Base-by-base conservation (phyloP, 2,888 invertebrate species). In the Polydrusus pterygomalis region DNA sequence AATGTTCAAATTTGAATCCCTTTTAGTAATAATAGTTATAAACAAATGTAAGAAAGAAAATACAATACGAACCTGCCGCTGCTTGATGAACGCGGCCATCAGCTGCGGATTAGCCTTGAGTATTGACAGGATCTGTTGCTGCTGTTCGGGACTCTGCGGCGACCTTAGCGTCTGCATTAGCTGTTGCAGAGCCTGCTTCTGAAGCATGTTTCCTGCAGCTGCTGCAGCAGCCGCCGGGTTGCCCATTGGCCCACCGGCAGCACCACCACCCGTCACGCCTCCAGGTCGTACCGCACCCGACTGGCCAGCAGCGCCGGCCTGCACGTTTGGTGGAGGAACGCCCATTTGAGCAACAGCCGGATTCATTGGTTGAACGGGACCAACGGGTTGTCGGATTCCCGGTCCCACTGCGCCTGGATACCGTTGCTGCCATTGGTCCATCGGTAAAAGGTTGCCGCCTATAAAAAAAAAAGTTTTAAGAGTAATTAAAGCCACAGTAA, bases 41-140 rank as follows among this genome's bases (percentile, higher is more conserved):
- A n/a, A n/a, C n/a, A n/a, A n/a, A n/a, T n/a, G n/a, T n/a, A n/a
- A n/a, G 30, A 30, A 2, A 30, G 7, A 30, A 30, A 30, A 30
- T 6, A 43, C 13, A 5, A 34, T 64, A 74, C 85, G 79, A 81
- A 91, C 92, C 89, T 94, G 93, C 86, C 95, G 90, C 87, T 96
- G 96, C 85, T 97, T 96, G 80, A 98, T 95, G 86, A 97, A 97
- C 70, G 97, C 96, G 71, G 97, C 96, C 96, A 98, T 97, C 60
- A 98, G 90, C 83, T 96, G 96, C 49, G 98, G 98, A 89, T 97
- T 97, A 79, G 95, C 94, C 88, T 97, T 97, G 79, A 98, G 91
- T 84, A 98, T 96, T 84, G 94, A 93, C 78, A 97, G 90, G 77
- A 96, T 93, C 88, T 96, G 95, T 85, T 94, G 94, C 85, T 98